Conservation (phyloP, 2,888 invertebrate genomes). For the Phania funesta region DNA sequence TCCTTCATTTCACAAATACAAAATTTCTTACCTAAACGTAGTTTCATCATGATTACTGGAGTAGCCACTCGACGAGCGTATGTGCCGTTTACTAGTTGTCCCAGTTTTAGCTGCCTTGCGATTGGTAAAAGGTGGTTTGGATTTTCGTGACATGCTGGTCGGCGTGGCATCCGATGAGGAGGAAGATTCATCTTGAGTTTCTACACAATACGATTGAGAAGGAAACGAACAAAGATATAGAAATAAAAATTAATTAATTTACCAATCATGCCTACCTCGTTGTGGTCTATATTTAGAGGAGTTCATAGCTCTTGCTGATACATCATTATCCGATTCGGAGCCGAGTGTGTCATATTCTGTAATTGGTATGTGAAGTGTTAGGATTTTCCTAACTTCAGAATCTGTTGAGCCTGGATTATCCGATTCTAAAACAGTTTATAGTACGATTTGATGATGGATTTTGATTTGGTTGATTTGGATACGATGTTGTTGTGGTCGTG, state of each 20-base stretch:
- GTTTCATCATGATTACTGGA: slow-evolving; percentile 93
- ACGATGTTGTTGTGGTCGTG: slow-evolving; percentile 24
- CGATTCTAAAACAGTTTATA: slow-evolving; percentile 86
- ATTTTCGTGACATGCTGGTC: slow-evolving; percentile 85
- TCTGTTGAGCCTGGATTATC: slow-evolving; percentile 97
- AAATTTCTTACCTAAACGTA: slow-evolving; percentile 85
- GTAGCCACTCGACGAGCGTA: slow-evolving; percentile 89
- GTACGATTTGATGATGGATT: slow-evolving; percentile 80
- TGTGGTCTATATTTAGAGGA: slow-evolving; percentile 80
- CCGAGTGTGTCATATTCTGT: slow-evolving; percentile 94
- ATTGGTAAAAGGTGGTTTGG: slow-evolving; percentile 86
- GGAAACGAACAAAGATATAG: background rate
- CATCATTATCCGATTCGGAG: slow-evolving; percentile 90
- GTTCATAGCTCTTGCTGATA: slow-evolving; percentile 84
- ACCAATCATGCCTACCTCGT: slow-evolving; percentile 74
- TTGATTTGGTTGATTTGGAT: slow-evolving; percentile 66
- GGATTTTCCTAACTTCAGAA: slow-evolving; percentile 96
- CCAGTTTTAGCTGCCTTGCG: slow-evolving; percentile 84
- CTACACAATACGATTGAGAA: slow-evolving; percentile 74
- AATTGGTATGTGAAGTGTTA: slow-evolving; percentile 95
- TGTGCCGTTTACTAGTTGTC: slow-evolving; percentile 85
- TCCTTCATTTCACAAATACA: too few relatives aligned
- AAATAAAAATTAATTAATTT: background rate
- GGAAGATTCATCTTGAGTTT: slow-evolving; percentile 88
- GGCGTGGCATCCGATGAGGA: slow-evolving; percentile 90